Evolutionary conservation across 1,140 invertebrate species (phyloP).

Genomic region (Coboldia fuscipes): DNA sequence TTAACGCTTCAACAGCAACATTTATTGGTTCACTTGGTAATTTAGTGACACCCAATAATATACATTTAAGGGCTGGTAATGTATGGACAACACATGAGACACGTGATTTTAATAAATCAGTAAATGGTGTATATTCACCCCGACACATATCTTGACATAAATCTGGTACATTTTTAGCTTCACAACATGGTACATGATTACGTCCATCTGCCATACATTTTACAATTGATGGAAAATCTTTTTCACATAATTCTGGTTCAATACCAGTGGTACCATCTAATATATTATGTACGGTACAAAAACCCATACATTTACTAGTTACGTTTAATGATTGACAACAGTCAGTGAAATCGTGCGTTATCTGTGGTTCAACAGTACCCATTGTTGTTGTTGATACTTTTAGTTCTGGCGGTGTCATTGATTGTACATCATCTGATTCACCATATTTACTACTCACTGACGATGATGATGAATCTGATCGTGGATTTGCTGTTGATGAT

Average conservation of each 20-base stretch:
- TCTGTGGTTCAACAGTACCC: conserved; percentile 6
- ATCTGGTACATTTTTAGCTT: conserved; percentile 54
- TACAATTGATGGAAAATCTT: conserved; percentile 53
- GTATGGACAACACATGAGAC: conserved; percentile 64
- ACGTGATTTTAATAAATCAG: conserved; percentile 59
- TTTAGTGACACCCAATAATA: conserved; percentile 55
- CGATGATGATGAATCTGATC: too few relatives aligned
- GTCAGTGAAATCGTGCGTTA: conserved; percentile 49
- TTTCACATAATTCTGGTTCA: conserved; percentile 54
- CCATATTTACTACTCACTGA: conserved; percentile 23
- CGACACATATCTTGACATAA: conserved; percentile 61
- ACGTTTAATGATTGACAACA: conserved; percentile 51
- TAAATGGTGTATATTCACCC: conserved; percentile 66
- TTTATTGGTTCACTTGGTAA: conserved; percentile 47
- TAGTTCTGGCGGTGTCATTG: conserved; percentile 19
- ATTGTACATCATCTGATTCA: conserved; percentile 19
- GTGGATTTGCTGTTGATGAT: too few relatives aligned
- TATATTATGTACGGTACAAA: conserved; percentile 64
- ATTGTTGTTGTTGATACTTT: conserved; percentile 12
- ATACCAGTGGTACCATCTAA: conserved; percentile 53
- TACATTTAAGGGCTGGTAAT: conserved; percentile 58
- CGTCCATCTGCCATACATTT: conserved; percentile 51
- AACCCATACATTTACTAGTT: conserved; percentile 41
- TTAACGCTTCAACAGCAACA: conserved; percentile 43
- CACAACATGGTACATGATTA: conserved; percentile 66